phyloP scores from a whole-genome alignment of 2,113 vertebrate genomes.

The Nannospalax galili region DNA sequence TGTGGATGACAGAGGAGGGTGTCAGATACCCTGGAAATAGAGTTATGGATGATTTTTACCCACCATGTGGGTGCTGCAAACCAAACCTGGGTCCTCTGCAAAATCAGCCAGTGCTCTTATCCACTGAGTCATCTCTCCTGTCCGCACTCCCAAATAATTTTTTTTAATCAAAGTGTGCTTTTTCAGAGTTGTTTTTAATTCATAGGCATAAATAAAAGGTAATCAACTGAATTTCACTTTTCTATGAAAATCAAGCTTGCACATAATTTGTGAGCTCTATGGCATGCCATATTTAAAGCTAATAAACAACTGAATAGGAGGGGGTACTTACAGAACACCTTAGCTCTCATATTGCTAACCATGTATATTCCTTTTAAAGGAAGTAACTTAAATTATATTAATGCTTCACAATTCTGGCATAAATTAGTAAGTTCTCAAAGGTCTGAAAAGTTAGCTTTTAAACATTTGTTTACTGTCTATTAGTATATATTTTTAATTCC shows the following conservation, averaged over 20 bases:
- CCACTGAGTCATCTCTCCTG: too few relatives aligned
- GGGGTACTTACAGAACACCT: too few relatives aligned
- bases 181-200: slow-evolving; percentile 20
- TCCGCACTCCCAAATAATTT: neutral
- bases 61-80: too few relatives aligned
- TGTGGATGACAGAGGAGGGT: too few relatives aligned
- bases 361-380: neutral
- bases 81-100: too few relatives aligned
- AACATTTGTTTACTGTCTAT: neutral
- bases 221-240: neutral
- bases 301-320: neutral
- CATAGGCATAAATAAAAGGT: neutral
- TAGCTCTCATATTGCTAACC: neutral
- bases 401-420: neutral
- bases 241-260: neutral
- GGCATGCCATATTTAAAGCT: neutral
- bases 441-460: neutral
- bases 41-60: too few relatives aligned
- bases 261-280: neutral
- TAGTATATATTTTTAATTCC: neutral
- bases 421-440: neutral
- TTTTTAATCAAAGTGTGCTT: neutral
- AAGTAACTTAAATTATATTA: neutral
- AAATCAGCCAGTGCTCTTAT: too few relatives aligned
- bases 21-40: too few relatives aligned